These are phyloP conservation scores for Coregonus suidteri DNA, from an alignment of 2,797 vertebrate species.

Conservation along the genomic window DNA sequence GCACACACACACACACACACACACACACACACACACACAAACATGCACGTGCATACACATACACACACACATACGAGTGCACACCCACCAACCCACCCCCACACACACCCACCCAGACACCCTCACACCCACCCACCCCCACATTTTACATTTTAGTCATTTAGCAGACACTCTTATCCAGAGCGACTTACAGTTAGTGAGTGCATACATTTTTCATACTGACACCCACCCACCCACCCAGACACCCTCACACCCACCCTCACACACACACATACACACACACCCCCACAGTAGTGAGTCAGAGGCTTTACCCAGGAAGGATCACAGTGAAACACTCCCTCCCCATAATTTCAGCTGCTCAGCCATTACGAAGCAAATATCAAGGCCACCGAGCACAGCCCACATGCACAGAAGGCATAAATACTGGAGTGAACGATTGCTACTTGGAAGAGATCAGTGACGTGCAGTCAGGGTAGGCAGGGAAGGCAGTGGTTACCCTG, in stretches of 20 bases:
- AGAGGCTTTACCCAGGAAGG: conserved; percentile 4
- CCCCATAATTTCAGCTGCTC: conserved; percentile 57
- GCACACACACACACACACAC: conserved; percentile 23
- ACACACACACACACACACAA: conserved; percentile 12
- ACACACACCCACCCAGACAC: too few species aligned
- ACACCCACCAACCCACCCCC: not conserved
- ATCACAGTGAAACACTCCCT: conserved; percentile 10
- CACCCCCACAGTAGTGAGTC: conserved; percentile 16
- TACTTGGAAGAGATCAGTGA: conserved; percentile 21
- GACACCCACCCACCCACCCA: too few species aligned
- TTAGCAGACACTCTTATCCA: too few species aligned
- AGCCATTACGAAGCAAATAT: conserved; percentile 43
- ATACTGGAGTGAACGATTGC: conserved; percentile 40
- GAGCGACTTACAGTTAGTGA: too few species aligned
- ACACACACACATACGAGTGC: not conserved
- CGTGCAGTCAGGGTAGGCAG: conserved; percentile 14
- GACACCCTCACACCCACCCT: too few species aligned
- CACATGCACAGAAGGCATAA: conserved; percentile 32
- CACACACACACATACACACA: not conserved
- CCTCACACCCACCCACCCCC: not conserved
- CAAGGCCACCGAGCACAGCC: conserved; percentile 18
- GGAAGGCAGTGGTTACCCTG: not conserved
- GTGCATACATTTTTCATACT: too few species aligned
- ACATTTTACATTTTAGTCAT: not conserved
- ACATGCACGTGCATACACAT: conserved; percentile 5